Conservation (phyloP, 2,113 vertebrate species). For the Nibea coibor region DNA sequence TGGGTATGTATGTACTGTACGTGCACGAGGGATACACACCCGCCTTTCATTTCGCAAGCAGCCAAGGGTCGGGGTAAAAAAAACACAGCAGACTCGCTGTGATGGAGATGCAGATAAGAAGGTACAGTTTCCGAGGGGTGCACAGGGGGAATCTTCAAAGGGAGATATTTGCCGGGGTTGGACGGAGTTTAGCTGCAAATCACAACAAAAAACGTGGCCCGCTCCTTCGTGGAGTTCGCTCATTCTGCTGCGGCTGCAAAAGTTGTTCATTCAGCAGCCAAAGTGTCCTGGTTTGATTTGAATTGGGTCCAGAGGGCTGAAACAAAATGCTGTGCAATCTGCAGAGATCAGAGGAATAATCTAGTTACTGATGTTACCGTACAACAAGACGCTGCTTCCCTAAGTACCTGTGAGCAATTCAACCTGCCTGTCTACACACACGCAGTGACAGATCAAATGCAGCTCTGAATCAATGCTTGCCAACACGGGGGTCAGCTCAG, state of each 20-base stretch:
- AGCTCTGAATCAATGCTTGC: neutral
- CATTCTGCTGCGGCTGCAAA: conserved; percentile 45
- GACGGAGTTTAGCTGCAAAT: conserved; percentile 60
- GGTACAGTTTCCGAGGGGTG: conserved; percentile 31
- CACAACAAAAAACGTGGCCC: conserved; percentile 27
- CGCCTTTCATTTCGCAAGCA: conserved; percentile 20
- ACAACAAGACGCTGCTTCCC: neutral
- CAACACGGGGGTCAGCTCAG: neutral
- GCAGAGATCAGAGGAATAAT: conserved; percentile 11
- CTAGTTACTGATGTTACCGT: neutral
- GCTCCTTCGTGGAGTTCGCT: conserved; percentile 30
- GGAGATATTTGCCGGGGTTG: conserved; percentile 41
- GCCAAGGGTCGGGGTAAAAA: conserved; percentile 28
- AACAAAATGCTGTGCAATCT: conserved; percentile 1
- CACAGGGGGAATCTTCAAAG: conserved; percentile 38
- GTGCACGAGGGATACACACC: conserved; percentile 13
- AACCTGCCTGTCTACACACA: neutral
- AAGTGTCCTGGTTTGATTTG: conserved; percentile 43
- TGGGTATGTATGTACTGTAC: neutral
- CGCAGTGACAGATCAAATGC: neutral
- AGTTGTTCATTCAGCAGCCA: conserved; percentile 24
- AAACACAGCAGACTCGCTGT: conserved; percentile 29
- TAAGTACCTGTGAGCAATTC: neutral
- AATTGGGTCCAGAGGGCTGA: conserved; percentile 27
- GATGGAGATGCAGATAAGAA: conserved; percentile 62